Evolutionary conservation across 2,888 invertebrate genomes (phyloP), one percentile per base, ranked within the genome.

Genomic region (Timema podura): DNA sequence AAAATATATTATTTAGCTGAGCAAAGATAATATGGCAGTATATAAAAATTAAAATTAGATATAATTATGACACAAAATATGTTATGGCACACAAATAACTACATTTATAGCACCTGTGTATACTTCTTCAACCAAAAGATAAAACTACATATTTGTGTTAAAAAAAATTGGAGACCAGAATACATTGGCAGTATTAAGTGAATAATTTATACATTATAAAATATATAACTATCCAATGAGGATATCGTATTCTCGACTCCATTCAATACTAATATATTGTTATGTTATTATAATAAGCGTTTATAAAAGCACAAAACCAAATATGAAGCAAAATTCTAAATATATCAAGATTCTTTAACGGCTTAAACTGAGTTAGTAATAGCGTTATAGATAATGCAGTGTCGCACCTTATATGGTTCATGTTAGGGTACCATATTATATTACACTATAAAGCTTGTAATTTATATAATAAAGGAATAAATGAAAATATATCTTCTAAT

Each of bases 31-130:
- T 45, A 65, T 54, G 54, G 68, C 68, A 69, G 54, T 51, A 65
- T 30, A 54, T 49, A 46, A 10, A 49, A 48, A 49, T 66, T 30
- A 49, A 10, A 67, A 54, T 51, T 51, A 65, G 64, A 46, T 44
- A 65, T 44, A 15, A 30, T 2, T 48, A 30, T 59, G 68, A 69
- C 61, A 61, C 61, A 61, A 61, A 61, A n/a, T 30, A 30, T 61
- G 69, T 69, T 72, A 72, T 72, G 72, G 72, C 72, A 72, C 72
- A 70, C 70, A 70, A 68, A 70, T 70, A 69, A 65, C 61, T 68
- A 68, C 68, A 70, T 48, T 66, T 67, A 65, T 71, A 72, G 72
- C 72, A 72, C 72, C 72, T 65, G 66, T 72, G 72, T 70, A 70
- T 70, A 68, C 65, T 64, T 65, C 64, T 68, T 67, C 67, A 67